phyloP scores from a whole-genome alignment of 2,888 invertebrate species.

The Leptura quadrifasciata region DNA sequence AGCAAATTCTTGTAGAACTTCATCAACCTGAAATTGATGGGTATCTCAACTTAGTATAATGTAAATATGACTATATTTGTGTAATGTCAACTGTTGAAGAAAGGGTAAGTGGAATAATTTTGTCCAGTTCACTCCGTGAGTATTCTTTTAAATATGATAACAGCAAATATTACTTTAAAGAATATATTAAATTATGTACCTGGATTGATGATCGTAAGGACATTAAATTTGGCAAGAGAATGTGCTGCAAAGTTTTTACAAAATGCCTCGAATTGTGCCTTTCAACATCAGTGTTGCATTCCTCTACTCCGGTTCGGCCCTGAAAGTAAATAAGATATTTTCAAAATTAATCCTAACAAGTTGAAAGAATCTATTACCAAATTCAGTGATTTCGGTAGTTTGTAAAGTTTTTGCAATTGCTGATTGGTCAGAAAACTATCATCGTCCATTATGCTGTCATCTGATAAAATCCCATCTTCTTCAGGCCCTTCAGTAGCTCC shows the following conservation, averaged over 20 bases:
- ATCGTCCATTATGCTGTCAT: conserved; percentile 86
- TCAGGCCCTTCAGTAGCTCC: conserved; percentile 85
- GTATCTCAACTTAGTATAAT: too few relatives aligned
- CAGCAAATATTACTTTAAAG: too few relatives aligned
- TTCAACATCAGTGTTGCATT: conserved; percentile 89
- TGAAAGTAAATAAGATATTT: conserved; percentile 54
- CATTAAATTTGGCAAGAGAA: conserved; percentile 85
- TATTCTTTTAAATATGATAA: too few relatives aligned
- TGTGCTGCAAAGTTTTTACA: conserved; percentile 83
- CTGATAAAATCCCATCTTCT: conserved; percentile 76
- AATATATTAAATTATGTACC: conserved; percentile 66
- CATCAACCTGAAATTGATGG: conserved; percentile 84
- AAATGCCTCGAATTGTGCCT: conserved; percentile 91
- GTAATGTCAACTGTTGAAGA: too few relatives aligned
- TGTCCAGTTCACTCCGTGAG: too few relatives aligned
- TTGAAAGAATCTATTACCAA: conserved; percentile 69
- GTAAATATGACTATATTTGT: too few relatives aligned
- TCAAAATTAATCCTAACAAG: conserved; percentile 52
- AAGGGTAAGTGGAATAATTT: too few relatives aligned
- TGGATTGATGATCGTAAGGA: conserved; percentile 88
- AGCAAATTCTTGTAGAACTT: conserved; percentile 93
- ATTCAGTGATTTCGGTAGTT: conserved; percentile 77
- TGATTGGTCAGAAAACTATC: conserved; percentile 79
- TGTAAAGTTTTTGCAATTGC: conserved; percentile 75
- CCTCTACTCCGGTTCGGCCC: conserved; percentile 73